phyloP scores from a whole-genome alignment of 92 coral and sea anemone genomes.

The Chrysogorgia sp. region DNA sequence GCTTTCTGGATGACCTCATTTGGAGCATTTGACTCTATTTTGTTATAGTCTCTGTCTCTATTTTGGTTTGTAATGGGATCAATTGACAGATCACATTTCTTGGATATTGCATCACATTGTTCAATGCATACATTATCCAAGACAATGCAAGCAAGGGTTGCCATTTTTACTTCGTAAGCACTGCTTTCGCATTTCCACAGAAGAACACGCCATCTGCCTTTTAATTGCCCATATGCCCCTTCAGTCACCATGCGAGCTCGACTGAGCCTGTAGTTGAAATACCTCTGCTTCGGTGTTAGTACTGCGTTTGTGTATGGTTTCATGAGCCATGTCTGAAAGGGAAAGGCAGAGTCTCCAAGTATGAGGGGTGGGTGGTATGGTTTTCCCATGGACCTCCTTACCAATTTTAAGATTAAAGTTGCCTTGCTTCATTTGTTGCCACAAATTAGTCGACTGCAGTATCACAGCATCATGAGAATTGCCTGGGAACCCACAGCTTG shows the following conservation, averaged over 20 bases:
- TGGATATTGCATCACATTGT: no score
- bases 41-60: no score
- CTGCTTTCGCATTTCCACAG: constrained; percentile 27
- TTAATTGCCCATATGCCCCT: constrained; percentile 29
- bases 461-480: constrained; percentile 15
- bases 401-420: neutral
- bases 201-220: constrained; percentile 26
- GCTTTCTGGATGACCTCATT: no score
- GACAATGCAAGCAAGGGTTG: constrained; percentile 15
- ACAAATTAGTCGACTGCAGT: constrained; percentile 11
- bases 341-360: constrained; percentile 27
- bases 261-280: constrained; percentile 29
- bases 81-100: no score
- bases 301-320: constrained; percentile 12
- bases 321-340: constrained; percentile 16
- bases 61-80: no score
- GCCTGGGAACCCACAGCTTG: constrained; percentile 21
- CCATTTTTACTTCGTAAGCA: neutral
- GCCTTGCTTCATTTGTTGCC: constrained; percentile 8
- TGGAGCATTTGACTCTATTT: no score
- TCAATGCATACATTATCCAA: no score
- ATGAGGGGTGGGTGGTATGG: constrained; percentile 23
- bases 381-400: neutral
- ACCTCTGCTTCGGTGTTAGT: constrained; percentile 10
- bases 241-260: constrained; percentile 18